Evolutionary conservation across 2,797 vertebrate genomes (phyloP).

Genomic region (Chelon auratus): DNA sequence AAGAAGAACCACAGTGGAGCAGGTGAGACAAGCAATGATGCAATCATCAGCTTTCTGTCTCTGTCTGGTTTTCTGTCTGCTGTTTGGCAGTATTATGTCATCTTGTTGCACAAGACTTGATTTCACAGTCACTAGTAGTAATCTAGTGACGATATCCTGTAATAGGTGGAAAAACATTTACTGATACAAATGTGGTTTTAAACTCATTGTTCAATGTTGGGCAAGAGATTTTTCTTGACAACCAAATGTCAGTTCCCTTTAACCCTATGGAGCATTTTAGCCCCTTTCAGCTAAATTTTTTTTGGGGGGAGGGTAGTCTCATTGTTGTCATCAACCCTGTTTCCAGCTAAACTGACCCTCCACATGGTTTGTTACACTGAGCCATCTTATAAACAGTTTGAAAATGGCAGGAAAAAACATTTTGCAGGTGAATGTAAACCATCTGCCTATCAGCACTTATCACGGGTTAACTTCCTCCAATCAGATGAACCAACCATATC

Average conservation of each 20-base stretch:
- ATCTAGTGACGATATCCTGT: neutral
- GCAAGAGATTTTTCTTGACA: no score
- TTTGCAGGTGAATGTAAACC: no score
- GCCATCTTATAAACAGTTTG: no score
- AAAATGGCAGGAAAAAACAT: neutral
- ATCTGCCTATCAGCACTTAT: no score
- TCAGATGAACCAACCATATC: no score
- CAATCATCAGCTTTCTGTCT: conserved; percentile 61
- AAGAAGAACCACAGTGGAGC: conserved; percentile 33
- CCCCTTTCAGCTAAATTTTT: conserved; percentile 2
- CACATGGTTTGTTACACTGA: no score
- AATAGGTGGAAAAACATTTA: neutral
- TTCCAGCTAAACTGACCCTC: neutral
- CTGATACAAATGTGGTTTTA: neutral
- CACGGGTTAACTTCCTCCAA: no score
- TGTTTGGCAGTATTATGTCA: conserved; percentile 57
- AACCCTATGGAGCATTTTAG: neutral
- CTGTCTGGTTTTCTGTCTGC: conserved; percentile 49
- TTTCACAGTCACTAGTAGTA: neutral
- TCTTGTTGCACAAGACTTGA: conserved; percentile 38
- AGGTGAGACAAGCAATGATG: conserved; percentile 56
- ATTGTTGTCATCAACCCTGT: neutral
- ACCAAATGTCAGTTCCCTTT: neutral
- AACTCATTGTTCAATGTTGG: neutral
- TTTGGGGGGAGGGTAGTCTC: no score